Percentiles rank a stretch among this genome's conserved stretches.
phyloP scores from a whole-genome alignment of 53 echinoderm and acorn worm species.

The Henricia sp. region DNA sequence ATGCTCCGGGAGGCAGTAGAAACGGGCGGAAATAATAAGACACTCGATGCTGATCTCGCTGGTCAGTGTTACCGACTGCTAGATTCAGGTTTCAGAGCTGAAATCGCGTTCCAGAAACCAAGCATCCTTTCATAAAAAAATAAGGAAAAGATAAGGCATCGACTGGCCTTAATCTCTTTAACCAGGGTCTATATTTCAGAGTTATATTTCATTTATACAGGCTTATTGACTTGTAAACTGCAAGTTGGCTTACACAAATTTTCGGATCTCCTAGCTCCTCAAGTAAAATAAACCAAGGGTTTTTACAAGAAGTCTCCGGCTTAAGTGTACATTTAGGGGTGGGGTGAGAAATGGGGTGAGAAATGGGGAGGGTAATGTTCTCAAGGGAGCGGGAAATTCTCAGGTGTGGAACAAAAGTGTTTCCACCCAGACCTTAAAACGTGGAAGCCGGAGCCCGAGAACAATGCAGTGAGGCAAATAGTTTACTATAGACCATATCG shows the following conservation, averaged over 20 bases:
- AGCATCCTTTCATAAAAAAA: no score
- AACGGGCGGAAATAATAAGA: background rate
- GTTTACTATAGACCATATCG: background rate
- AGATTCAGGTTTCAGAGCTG: background rate
- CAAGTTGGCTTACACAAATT: no score
- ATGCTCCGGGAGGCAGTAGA: background rate
- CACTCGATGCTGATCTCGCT: background rate
- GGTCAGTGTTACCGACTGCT: background rate
- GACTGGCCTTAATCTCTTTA: no score
- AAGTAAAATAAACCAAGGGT: no score
- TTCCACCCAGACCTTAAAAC: background rate
- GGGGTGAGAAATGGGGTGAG: conserved; percentile 9
- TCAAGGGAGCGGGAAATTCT: background rate
- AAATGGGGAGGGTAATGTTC: background rate
- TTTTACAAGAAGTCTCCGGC: no score
- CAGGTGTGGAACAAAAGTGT: background rate
- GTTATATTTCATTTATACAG: no score
- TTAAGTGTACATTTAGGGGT: background rate
- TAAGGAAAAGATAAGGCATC: no score
- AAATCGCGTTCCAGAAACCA: background rate
- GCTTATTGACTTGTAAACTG: no score
- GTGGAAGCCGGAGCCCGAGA: conserved; percentile 25
- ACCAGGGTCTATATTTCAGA: no score
- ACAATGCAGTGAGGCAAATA: conserved; percentile 2
- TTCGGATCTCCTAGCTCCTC: no score